A percentile compares a stretch with the other conserved stretches of the same genome.
These are phyloP conservation scores for Neodontobutis hainanensis DNA, from an alignment of 2,113 vertebrate species.

Conservation along the genomic window DNA sequence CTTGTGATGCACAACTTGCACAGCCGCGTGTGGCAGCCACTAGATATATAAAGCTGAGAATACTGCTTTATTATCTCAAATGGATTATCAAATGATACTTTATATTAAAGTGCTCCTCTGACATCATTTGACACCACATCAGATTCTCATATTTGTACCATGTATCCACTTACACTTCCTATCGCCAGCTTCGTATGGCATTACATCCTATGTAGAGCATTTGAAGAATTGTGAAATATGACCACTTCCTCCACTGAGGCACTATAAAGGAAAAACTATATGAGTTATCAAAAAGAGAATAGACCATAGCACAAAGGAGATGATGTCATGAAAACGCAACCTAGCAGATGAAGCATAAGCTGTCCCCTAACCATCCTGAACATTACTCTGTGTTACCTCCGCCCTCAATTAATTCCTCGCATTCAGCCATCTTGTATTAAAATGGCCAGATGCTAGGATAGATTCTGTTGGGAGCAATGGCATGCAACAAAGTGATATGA, in stretches of 20 bases:
- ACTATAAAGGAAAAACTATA: conserved; percentile 55
- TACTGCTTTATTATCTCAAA: conserved; percentile 2
- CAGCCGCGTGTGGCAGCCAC: conserved; percentile 16
- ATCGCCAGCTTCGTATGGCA: conserved; percentile 27
- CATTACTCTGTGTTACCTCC: conserved; percentile 62
- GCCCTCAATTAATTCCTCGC: conserved; percentile 71
- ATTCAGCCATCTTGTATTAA: conserved; percentile 68
- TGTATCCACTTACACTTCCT: conserved; percentile 61
- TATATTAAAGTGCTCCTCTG: neutral
- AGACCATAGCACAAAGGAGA: conserved; percentile 28
- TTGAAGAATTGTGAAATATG: conserved; percentile 50
- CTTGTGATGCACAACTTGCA: conserved; percentile 23
- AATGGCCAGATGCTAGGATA: conserved; percentile 75
- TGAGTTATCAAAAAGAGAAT: conserved; percentile 52
- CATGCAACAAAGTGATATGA: conserved; percentile 76
- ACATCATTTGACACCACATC: conserved; percentile 37
- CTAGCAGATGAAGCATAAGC: conserved; percentile 28
- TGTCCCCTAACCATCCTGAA: conserved; percentile 48
- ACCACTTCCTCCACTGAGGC: conserved; percentile 50
- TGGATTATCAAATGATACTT: conserved; percentile 2
- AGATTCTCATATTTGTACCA: conserved; percentile 1
- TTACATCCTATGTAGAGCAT: conserved; percentile 45
- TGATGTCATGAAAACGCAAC: conserved; percentile 36
- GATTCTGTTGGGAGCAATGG: conserved; percentile 75
- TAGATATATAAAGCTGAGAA: conserved; percentile 2